These are phyloP conservation scores for Carabus problematicus DNA, from an alignment of 2,888 invertebrate genomes.

Conservation along the genomic window DNA sequence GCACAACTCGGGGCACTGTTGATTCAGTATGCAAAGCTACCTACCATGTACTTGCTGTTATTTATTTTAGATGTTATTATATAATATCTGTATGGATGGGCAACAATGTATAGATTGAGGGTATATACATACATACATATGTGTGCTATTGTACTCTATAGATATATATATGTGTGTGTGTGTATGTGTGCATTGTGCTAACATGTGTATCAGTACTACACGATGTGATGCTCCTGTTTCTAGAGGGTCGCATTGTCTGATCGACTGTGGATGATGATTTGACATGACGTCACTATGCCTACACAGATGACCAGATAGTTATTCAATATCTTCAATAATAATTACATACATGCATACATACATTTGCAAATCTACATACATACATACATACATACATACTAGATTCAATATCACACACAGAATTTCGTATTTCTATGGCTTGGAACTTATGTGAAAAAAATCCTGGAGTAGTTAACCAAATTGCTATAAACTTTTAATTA, in stretches of 20 bases:
- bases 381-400: background rate
- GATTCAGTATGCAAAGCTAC: background rate
- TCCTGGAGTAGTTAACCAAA: too few relatives aligned
- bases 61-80: constrained; percentile 12
- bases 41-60: constrained; percentile 2
- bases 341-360: background rate
- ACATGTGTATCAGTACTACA: constrained; percentile 26
- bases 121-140: too few relatives aligned
- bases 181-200: constrained; percentile 30
- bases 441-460: too few relatives aligned
- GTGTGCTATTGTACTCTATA: background rate
- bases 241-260: constrained; percentile 47
- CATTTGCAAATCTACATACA: background rate
- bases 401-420: too few relatives aligned
- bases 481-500: too few relatives aligned
- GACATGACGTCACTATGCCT: constrained; percentile 49
- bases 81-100: constrained; percentile 16
- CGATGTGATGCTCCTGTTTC: constrained; percentile 16
- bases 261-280: constrained; percentile 48
- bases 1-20: background rate
- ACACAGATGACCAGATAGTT: constrained; percentile 30
- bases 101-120: background rate
- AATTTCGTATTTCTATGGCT: too few relatives aligned
- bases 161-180: background rate
- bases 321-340: background rate